phyloP scores from a whole-genome alignment of 2,113 vertebrate species.

The Trochalopteron elliotii region DNA sequence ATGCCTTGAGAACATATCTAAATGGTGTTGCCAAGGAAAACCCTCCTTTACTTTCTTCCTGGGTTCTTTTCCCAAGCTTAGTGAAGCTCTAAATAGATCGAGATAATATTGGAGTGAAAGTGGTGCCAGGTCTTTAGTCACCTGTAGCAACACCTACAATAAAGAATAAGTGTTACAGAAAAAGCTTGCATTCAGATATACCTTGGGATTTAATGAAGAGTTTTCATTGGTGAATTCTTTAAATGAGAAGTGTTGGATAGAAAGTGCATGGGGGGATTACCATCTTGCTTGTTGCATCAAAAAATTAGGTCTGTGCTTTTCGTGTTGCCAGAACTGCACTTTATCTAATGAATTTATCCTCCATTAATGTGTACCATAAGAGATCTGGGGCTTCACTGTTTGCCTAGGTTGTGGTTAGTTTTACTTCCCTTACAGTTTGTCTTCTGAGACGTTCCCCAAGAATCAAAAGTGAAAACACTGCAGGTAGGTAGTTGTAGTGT shows the following conservation, averaged over 20 bases:
- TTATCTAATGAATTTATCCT: background rate
- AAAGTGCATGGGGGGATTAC: background rate
- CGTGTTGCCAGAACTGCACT: constrained; percentile 31
- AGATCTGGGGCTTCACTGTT: background rate
- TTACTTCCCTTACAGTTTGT: background rate
- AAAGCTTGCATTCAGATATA: background rate
- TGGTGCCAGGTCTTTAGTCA: background rate
- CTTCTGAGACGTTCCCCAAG: background rate
- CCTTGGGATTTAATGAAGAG: background rate
- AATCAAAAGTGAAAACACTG: background rate
- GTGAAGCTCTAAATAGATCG: background rate
- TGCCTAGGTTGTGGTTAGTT: background rate
- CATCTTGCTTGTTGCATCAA: constrained; percentile 15
- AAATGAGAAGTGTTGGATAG: background rate
- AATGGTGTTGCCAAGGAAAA: background rate
- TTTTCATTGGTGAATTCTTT: background rate
- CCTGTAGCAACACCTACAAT: background rate
- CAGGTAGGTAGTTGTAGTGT: background rate
- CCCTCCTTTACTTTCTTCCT: background rate
- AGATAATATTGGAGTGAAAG: background rate
- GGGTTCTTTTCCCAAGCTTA: background rate
- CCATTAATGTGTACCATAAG: background rate
- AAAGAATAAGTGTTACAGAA: background rate
- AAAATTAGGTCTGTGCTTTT: constrained; percentile 22
- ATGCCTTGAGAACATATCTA: background rate